These are phyloP conservation scores for Labeo calbasu DNA, from an alignment of 2,797 vertebrate species.

Conservation along the genomic window DNA sequence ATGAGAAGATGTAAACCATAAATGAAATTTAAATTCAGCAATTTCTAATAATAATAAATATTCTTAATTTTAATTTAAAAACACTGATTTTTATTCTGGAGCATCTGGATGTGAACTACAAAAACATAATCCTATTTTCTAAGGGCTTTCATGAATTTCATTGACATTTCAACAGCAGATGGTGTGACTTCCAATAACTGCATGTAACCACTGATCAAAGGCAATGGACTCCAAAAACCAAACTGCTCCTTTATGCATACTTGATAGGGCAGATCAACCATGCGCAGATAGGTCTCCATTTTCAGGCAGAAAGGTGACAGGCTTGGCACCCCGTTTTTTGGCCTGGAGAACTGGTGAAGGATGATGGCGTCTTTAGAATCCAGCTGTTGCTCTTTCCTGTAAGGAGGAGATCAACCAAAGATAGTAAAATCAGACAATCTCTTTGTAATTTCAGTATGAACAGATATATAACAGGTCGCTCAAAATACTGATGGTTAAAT, in stretches of 20 bases:
- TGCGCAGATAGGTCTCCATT: constrained; percentile 96
- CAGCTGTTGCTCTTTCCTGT: constrained; percentile 93
- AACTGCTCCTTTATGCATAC: constrained; percentile 68
- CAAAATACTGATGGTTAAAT: constrained; percentile 16
- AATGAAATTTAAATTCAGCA: neutral
- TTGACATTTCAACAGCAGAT: constrained; percentile 28
- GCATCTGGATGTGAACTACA: neutral
- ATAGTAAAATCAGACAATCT: constrained; percentile 4
- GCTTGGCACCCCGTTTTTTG: constrained; percentile 92
- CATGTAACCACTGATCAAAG: constrained; percentile 22
- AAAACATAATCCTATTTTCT: neutral
- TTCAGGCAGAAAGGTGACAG: constrained; percentile 97
- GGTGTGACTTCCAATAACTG: neutral
- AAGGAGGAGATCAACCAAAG: constrained; percentile 28
- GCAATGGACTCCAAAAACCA: neutral
- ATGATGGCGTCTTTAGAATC: constrained; percentile 98
- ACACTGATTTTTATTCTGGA: neutral
- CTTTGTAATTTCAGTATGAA: neutral
- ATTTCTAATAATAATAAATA: neutral
- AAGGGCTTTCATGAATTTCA: constrained; percentile 18
- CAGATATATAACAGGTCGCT: neutral
- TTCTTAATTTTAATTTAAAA: neutral
- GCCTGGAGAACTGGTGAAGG: constrained; percentile 97
- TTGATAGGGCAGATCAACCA: constrained; percentile 98
- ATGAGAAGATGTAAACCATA: neutral